Conservation (phyloP, 2,888 invertebrate genomes). For the Augiades crinisus region DNA sequence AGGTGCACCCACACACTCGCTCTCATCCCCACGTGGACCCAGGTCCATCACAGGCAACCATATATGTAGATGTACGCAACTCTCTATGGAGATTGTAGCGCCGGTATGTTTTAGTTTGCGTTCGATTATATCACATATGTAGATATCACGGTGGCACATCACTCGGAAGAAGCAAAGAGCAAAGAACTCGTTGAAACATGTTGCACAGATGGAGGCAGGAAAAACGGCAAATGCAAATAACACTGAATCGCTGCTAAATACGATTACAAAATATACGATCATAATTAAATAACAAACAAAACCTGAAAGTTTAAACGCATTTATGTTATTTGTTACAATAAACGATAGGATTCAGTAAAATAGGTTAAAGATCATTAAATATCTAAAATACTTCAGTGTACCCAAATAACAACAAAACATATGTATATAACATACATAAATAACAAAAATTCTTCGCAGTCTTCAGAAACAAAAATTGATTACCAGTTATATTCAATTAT, state of each 20-base stretch:
- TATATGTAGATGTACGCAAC: neutral
- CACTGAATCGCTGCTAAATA: neutral
- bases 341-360: no score
- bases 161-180: neutral
- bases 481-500: no score
- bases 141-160: neutral
- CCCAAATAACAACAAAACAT: no score
- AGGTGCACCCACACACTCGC: neutral
- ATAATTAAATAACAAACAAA: neutral
- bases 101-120: neutral
- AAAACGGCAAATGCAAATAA: neutral
- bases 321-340: no score
- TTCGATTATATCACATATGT: neutral
- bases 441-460: no score
- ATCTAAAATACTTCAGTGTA: no score
- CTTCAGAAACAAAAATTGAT: no score
- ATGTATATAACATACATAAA: no score
- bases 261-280: neutral
- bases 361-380: no score
- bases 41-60: neutral
- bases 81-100: neutral
- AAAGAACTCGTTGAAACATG: neutral
- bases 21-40: constrained; percentile 1
- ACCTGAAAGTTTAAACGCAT: neutral
- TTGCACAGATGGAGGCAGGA: no score